Base-by-base conservation (phyloP, 1,140 invertebrate species). In the Xylocopa sonorina region DNA sequence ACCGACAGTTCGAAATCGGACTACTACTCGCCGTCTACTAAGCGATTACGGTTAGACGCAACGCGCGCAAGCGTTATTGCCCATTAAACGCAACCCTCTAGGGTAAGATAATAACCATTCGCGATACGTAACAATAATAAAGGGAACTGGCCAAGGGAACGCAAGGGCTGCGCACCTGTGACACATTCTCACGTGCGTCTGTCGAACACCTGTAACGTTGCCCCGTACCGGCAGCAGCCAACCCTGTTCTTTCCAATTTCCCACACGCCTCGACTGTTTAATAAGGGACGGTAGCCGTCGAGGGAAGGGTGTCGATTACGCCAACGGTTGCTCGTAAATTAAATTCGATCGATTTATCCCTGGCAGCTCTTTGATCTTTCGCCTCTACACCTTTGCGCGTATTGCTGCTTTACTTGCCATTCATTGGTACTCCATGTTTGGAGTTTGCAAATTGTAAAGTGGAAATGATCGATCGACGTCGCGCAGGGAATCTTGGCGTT, bases 131-230 rank as follows among this genome's bases (percentile, higher is more conserved):
- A 86, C 83, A 87, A 90, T 89, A 87, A 89, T 86, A 88, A 88
- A 80, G 80, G 53, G 79, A 74, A 73, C 43, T 24, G 34, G n/a
- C 16, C 16, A 24, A 10, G 67, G 16, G 38, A 43, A 69, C 43
- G 57, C 41, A 43, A 38, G 68, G 64, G 41, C 68, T 83, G 85
- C 90, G 68, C 68, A 92, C 90, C 91, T 92, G 91, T 90, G 88
- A 88, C 86, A 87, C 90, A 91, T 92, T 92, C 91, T 90, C 91
- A 91, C 90, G 90, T 88, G 88, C 85, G 81, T 84, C 80, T 71
- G 63, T 75, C 79, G 83, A 88, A 90, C 90, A 91, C 91, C 91
- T 92, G 90, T 91, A 91, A 88, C 82, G 14, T 29, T 34, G 50
- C 63, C 63, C 71, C 67, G 74, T 63, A 57, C 43, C 46, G 64